A percentile compares a stretch with the other conserved stretches of the same genome.
These are phyloP conservation scores for Leptinotarsa texana DNA, from an alignment of 1,140 invertebrate genomes.

Conservation along the genomic window DNA sequence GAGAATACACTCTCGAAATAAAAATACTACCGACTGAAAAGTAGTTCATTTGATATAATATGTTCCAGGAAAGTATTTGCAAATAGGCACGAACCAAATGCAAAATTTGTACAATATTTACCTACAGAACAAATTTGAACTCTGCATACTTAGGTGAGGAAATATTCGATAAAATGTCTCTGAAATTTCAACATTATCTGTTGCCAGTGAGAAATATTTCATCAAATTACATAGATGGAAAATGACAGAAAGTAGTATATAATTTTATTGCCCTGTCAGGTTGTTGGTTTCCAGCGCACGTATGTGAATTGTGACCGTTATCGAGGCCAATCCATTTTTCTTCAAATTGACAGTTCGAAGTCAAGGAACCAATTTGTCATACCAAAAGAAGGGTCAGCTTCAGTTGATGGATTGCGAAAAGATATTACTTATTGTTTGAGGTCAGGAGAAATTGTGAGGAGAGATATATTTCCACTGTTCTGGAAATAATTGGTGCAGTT, in stretches of 20 bases:
- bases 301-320: neutral
- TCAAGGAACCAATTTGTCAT: conserved; percentile 3
- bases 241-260: neutral
- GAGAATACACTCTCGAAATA: too few species aligned
- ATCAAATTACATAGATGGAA: neutral
- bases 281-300: neutral
- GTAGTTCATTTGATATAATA: too few species aligned
- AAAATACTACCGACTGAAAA: too few species aligned
- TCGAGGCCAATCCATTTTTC: neutral
- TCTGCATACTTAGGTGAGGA: too few species aligned
- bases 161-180: neutral
- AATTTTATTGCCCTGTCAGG: neutral
- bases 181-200: neutral
- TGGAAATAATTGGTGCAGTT: too few species aligned
- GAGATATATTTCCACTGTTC: too few species aligned
- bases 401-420: neutral
- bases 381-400: neutral
- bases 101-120: too few species aligned
- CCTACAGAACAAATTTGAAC: too few species aligned
- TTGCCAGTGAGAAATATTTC: neutral
- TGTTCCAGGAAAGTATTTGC: too few species aligned
- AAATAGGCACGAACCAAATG: too few species aligned
- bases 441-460: too few species aligned
- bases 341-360: neutral
- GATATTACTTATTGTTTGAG: too few species aligned